phyloP scores from a whole-genome alignment of 2,888 invertebrate species.

The Pheosia tremula region DNA sequence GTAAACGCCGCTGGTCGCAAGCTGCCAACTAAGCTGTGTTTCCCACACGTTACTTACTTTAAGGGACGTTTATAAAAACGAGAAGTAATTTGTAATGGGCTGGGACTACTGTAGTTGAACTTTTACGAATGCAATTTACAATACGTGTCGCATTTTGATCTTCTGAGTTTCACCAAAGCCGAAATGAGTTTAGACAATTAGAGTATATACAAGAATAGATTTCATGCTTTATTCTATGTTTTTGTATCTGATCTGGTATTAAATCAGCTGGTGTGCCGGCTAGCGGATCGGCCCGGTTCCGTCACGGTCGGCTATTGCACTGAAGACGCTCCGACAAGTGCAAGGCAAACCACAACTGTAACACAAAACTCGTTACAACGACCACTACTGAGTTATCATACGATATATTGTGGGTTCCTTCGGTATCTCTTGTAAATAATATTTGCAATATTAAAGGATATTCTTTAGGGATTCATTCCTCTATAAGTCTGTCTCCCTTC shows the following conservation, averaged over 20 bases:
- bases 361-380: conserved; percentile 58
- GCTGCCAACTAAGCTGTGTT: conserved; percentile 24
- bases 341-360: conserved; percentile 67
- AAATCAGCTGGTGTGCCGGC: neutral
- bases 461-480: too few species aligned
- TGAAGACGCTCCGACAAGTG: conserved; percentile 70
- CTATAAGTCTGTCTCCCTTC: too few species aligned
- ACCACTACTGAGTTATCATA: conserved; percentile 31
- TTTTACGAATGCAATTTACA: too few species aligned
- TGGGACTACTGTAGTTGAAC: too few species aligned
- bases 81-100: too few species aligned
- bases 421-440: too few species aligned
- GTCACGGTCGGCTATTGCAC: conserved; percentile 67
- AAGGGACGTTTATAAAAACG: neutral
- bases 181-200: too few species aligned
- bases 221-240: too few species aligned
- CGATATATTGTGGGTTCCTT: neutral
- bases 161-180: too few species aligned
- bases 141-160: too few species aligned
- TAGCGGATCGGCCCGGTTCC: conserved; percentile 20
- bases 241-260: neutral
- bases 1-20: conserved; percentile 4
- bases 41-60: neutral
- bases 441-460: too few species aligned
- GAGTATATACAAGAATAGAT: too few species aligned